Conservation (phyloP, 2,113 vertebrate species). For the Ascaphus truei region DNA sequence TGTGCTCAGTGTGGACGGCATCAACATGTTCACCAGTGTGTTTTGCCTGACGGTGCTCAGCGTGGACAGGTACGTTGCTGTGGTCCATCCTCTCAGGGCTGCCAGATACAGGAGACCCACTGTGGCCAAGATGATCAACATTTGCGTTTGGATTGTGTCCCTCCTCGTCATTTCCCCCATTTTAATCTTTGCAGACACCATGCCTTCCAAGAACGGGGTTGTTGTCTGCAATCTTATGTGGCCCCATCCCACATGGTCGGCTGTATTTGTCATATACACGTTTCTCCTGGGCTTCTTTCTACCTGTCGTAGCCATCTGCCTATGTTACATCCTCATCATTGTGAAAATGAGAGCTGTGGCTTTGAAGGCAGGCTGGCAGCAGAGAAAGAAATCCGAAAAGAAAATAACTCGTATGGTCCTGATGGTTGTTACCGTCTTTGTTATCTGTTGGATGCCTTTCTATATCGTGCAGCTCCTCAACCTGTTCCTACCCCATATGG, state of each 20-base stretch:
- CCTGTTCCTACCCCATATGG: conserved; percentile 66
- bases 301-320: conserved; percentile 67
- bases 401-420: conserved; percentile 76
- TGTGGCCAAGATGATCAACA: conserved; percentile 66
- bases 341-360: conserved; percentile 67
- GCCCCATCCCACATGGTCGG: conserved; percentile 70
- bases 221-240: conserved; percentile 71
- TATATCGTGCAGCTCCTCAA: conserved; percentile 71
- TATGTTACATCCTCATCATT: conserved; percentile 74
- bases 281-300: conserved; percentile 70
- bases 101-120: conserved; percentile 63
- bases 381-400: conserved; percentile 65
- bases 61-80: conserved; percentile 73
- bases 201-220: conserved; percentile 52
- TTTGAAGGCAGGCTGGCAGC: conserved; percentile 61
- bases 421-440: conserved; percentile 70
- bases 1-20: conserved; percentile 75
- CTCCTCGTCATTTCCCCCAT: conserved; percentile 73
- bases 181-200: conserved; percentile 65
- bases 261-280: conserved; percentile 66
- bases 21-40: conserved; percentile 80
- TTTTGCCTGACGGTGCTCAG: conserved; percentile 77
- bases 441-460: conserved; percentile 76
- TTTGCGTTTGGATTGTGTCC: conserved; percentile 67
- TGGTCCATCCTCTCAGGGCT: conserved; percentile 70